phyloP scores from a whole-genome alignment of 2,113 vertebrate species.

The Tragulus kanchil region DNA sequence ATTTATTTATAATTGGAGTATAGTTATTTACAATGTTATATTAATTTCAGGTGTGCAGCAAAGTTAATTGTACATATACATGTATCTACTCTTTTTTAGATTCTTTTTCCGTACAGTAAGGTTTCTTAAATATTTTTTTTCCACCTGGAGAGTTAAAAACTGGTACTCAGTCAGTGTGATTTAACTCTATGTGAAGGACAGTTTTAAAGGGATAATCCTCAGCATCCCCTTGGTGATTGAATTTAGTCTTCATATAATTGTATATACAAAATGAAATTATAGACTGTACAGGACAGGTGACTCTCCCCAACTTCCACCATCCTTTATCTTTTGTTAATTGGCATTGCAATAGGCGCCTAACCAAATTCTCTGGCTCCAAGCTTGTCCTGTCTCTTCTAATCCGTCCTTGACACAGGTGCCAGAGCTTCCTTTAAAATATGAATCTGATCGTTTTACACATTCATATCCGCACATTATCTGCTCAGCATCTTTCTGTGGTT shows the following conservation, averaged over 20 bases:
- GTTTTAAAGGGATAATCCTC: not conserved
- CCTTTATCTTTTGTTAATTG: conserved; percentile 53
- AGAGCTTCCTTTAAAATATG: conserved; percentile 49
- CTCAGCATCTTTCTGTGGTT: not conserved
- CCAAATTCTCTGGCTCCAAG: conserved; percentile 4
- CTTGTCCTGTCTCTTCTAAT: conserved; percentile 27
- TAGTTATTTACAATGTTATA: not conserved
- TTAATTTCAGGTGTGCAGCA: not conserved
- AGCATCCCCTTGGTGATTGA: not conserved
- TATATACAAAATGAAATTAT: conserved; percentile 54
- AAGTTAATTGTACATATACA: not conserved
- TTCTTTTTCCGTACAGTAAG: not conserved
- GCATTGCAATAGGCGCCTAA: not conserved
- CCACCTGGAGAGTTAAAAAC: not conserved
- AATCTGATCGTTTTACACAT: not conserved
- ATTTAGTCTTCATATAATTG: conserved; percentile 47
- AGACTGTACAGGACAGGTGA: not conserved
- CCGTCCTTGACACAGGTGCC: not conserved
- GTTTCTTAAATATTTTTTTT: conserved; percentile 4
- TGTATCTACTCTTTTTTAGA: not conserved
- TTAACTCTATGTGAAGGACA: not conserved
- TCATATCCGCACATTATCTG: not conserved
- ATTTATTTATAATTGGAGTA: not conserved
- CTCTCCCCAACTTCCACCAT: not conserved
- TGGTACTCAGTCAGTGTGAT: not conserved